Percentiles rank a stretch among this genome's conserved stretches.
Conservation (phyloP, 2,888 invertebrate genomes). For the Drosophila mimica region DNA sequence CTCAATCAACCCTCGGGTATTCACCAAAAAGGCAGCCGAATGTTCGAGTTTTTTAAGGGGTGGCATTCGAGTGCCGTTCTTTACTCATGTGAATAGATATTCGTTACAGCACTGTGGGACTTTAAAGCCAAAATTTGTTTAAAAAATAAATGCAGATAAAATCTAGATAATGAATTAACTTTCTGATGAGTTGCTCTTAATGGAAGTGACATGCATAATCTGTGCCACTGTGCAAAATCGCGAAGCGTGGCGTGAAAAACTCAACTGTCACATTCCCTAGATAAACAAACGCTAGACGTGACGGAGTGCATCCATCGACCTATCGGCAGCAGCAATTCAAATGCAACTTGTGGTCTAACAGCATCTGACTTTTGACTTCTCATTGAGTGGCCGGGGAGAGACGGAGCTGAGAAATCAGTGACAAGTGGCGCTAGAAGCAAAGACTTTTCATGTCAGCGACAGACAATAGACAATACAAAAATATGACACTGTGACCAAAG, state of each 20-base stretch:
- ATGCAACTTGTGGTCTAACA: slow-evolving; percentile 40
- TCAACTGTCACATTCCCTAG: background rate
- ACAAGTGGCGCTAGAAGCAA: slow-evolving; percentile 54
- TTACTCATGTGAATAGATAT: background rate
- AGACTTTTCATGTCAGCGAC: slow-evolving; percentile 60
- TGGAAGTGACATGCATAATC: background rate
- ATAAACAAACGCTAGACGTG: background rate
- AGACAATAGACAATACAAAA: slow-evolving; percentile 51
- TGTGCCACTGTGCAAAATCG: background rate
- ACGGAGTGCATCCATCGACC: slow-evolving; percentile 33
- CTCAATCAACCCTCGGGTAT: slow-evolving; percentile 32
- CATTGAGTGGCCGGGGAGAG: slow-evolving; percentile 10
- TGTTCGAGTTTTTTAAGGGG: slow-evolving; percentile 12
- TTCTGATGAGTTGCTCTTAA: background rate
- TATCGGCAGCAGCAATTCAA: slow-evolving; percentile 13
- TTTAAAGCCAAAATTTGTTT: background rate
- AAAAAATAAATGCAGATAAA: background rate
- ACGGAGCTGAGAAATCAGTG: background rate
- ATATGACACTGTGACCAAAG: slow-evolving; percentile 24
- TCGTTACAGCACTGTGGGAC: background rate
- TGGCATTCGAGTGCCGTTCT: slow-evolving; percentile 7
- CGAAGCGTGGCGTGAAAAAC: background rate
- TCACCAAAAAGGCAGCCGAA: background rate
- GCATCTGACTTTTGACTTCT: slow-evolving; percentile 42
- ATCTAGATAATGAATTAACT: background rate